Conservation (phyloP, 2,113 vertebrate species). For the Macheiramphus alcinus region DNA sequence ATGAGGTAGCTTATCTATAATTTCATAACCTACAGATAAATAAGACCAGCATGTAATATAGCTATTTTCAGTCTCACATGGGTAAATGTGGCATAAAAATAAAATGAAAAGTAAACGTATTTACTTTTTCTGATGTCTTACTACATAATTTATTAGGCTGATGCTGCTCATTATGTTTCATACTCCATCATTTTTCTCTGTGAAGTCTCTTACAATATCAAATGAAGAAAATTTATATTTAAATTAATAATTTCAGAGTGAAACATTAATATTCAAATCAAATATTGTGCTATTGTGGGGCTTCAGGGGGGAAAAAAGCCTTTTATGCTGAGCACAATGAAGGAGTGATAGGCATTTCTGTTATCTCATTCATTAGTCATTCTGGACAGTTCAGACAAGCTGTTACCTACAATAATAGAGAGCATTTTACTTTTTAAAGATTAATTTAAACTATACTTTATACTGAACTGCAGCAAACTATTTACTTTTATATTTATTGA, state of each 20-base stretch:
- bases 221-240: neutral
- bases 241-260: constrained; percentile 2
- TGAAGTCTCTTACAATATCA: neutral
- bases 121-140: neutral
- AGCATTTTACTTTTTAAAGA: constrained; percentile 18
- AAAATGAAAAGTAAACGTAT: neutral
- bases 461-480: neutral
- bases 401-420: neutral
- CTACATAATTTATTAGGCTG: constrained; percentile 16
- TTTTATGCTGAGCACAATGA: constrained; percentile 31
- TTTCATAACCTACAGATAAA: neutral
- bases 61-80: neutral
- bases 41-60: neutral
- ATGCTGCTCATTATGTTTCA: neutral
- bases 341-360: constrained; percentile 39
- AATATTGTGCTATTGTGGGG: constrained; percentile 6
- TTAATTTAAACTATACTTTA: neutral
- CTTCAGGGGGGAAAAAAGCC: neutral
- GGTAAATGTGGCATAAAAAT: neutral
- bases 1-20: neutral
- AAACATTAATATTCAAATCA: constrained; percentile 52
- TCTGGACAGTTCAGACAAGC: constrained; percentile 50
- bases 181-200: neutral
- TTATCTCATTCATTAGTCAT: constrained; percentile 60
- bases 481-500: constrained; percentile 7